Percentiles rank a stretch among this genome's conserved stretches.
Evolutionary conservation across 2,113 vertebrate species (phyloP).

Genomic region (Aspiorhynchus laticeps): DNA sequence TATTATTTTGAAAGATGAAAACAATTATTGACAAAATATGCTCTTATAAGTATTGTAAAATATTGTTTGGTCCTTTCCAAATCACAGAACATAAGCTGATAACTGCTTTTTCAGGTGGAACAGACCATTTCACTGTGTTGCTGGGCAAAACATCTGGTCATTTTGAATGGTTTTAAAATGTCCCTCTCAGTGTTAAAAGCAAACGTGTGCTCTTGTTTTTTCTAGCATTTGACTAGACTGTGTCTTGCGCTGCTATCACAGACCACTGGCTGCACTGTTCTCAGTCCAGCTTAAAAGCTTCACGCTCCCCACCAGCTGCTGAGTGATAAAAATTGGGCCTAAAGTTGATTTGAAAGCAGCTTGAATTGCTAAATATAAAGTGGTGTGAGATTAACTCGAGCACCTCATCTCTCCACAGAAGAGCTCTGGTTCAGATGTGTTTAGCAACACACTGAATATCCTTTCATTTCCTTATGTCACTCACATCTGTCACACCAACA

Average conservation of each 20-base stretch:
- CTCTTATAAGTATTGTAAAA: background rate
- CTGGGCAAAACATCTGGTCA: background rate
- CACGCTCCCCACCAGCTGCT: constrained; percentile 6
- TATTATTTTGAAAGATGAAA: background rate
- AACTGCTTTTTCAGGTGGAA: background rate
- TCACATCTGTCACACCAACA: constrained; percentile 29
- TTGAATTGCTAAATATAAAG: constrained; percentile 21
- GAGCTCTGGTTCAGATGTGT: background rate
- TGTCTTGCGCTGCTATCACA: background rate
- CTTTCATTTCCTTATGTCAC: constrained; percentile 16
- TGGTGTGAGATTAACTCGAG: constrained; percentile 22
- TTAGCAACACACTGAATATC: constrained; percentile 1
- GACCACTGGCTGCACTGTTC: constrained; percentile 9
- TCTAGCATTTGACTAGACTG: background rate
- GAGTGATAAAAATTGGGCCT: constrained; percentile 28
- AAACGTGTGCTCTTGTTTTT: background rate
- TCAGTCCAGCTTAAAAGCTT: background rate
- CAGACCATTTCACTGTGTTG: background rate
- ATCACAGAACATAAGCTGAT: background rate
- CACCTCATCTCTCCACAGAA: constrained; percentile 12
- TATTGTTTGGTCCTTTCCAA: background rate
- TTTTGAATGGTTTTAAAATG: background rate
- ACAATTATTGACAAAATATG: background rate
- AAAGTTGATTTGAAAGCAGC: constrained; percentile 24
- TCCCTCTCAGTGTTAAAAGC: background rate